Percentiles rank a stretch among this genome's conserved stretches.
Evolutionary conservation across 2,113 vertebrate genomes (phyloP).

Genomic region (Ptyas mucosa): DNA sequence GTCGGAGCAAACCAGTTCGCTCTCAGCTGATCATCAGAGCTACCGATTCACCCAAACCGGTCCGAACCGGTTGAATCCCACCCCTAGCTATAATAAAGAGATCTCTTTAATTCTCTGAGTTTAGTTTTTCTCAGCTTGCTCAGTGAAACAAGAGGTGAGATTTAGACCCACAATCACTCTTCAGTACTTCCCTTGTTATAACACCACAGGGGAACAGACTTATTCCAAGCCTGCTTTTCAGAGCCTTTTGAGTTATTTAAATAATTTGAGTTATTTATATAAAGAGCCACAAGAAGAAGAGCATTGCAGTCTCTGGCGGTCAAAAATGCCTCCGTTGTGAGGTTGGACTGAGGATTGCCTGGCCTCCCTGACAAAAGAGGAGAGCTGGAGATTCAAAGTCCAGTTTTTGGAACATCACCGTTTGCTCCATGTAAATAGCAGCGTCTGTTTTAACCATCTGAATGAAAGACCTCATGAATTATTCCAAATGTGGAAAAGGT

Average conservation of each 20-base stretch:
- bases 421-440: not conserved
- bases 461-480: constrained; percentile 20
- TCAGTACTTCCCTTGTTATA: not conserved
- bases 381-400: constrained; percentile 15
- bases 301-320: not conserved
- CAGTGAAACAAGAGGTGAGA: not conserved
- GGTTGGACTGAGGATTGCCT: not conserved
- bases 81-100: not conserved
- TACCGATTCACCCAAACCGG: no score
- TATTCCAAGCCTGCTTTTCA: not conserved
- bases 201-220: not conserved
- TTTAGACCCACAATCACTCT: not conserved
- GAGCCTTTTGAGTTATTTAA: not conserved
- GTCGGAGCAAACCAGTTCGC: no score
- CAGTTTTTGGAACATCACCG: constrained; percentile 26
- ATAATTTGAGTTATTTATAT: not conserved
- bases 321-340: fast-evolving
- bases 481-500: constrained; percentile 14
- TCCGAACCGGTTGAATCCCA: no score
- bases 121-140: not conserved
- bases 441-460: constrained; percentile 47
- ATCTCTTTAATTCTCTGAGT: not conserved
- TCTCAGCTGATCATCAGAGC: no score
- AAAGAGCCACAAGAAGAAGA: not conserved
- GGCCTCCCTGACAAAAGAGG: not conserved